Evolutionary conservation across 2,888 invertebrate species (phyloP), one percentile per base, ranked within the genome.

Genomic region (Norana najaformis): DNA sequence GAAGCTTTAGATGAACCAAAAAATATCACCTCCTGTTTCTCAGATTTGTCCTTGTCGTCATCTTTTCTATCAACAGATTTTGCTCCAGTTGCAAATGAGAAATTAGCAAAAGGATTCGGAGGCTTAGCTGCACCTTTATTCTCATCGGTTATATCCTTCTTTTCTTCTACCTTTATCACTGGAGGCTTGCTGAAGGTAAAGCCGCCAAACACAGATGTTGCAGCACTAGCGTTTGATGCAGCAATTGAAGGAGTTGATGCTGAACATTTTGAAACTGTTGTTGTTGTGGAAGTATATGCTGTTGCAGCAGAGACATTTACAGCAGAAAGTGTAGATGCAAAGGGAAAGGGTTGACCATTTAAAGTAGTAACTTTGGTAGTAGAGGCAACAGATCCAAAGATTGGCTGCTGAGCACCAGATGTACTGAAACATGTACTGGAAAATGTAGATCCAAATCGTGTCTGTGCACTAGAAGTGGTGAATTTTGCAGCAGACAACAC

Each of bases 51-150:
- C 85, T 85, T 37, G 30, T 37, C 85, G 23, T 35, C 34, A 83
- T 36, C 85, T 85, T 85, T 35, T 37, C 35, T 36, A 18, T 3
- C 36, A 36, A 35, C 37, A 16, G 85, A 23, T 85, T 85, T 85
- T 36, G 85, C 13, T n/a, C 69, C 69, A 11, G 69, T 11, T n/a
- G 30, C n/a, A 88, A 93, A 92, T 20, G 92, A 91, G 90, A 94
- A 93, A 18, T 93, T 93, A 89, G 93, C 92, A 91, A 94, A 94
- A 18, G 93, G 95, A 92, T 92, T 95, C 92, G 89, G 93, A 93
- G 91, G 93, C 41, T 37, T 82, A 8, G 34, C 4, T 41, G 34
- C 47, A 18, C 14, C 83, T 83, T 90, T 90, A 34, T 47, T 39
- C 37, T 82, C 82, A 35, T 89, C 83, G 23, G 3, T 34, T 16